Evolutionary conservation across 2,113 vertebrate genomes (phyloP).

Genomic region (Fulica atra): DNA sequence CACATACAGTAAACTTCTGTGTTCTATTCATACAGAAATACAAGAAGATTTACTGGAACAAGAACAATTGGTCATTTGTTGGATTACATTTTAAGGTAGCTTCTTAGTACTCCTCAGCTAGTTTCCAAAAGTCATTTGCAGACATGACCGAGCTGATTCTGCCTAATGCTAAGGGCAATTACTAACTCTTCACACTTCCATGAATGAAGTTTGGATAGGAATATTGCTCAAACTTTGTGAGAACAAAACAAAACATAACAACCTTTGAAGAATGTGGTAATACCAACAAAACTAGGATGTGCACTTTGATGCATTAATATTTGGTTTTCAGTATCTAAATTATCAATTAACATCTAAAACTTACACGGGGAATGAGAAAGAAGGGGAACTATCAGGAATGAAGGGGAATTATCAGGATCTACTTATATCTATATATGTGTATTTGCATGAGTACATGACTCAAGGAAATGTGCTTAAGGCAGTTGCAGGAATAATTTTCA

Average conservation of each 20-base stretch:
- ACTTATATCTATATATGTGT: background rate
- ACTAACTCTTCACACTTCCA: background rate
- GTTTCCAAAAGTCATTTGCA: background rate
- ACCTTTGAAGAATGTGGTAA: background rate
- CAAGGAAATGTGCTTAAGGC: background rate
- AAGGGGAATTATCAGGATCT: background rate
- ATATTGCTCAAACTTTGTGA: background rate
- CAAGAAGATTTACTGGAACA: background rate
- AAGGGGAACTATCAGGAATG: background rate
- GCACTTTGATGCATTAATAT: background rate
- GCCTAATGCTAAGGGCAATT: background rate
- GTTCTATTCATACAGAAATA: background rate
- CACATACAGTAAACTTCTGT: background rate
- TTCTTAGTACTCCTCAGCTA: background rate
- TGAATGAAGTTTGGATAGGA: background rate
- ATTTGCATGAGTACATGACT: background rate
- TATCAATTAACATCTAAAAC: background rate
- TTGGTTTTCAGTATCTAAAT: background rate
- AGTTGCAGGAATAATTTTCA: background rate
- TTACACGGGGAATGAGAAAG: background rate
- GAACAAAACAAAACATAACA: background rate
- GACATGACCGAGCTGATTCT: background rate
- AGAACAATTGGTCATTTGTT: background rate
- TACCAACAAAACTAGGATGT: background rate
- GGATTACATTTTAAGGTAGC: background rate